A percentile compares a stretch with the other conserved stretches of the same genome.
These are phyloP conservation scores for Tokudaia tokunoshimensis DNA, from an alignment of 2,797 vertebrate genomes.

Conservation along the genomic window DNA sequence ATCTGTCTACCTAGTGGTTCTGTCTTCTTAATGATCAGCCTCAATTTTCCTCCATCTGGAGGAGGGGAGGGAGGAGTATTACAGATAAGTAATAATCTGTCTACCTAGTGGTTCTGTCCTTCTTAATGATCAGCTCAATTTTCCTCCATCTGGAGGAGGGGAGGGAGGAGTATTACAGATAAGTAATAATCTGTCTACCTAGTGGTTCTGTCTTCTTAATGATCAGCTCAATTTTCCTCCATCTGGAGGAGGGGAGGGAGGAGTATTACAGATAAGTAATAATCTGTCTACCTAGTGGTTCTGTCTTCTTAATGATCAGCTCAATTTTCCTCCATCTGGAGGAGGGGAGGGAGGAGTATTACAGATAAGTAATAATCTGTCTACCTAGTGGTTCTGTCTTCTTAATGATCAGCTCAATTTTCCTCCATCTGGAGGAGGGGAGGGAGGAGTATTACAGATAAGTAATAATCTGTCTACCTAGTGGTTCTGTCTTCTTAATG, in stretches of 20 bases:
- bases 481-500: no score
- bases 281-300: neutral
- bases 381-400: neutral
- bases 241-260: neutral
- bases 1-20: neutral
- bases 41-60: neutral
- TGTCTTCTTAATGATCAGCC: neutral
- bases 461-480: neutral
- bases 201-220: no score
- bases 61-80: neutral
- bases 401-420: neutral
- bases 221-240: neutral
- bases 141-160: neutral
- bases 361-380: neutral
- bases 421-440: neutral
- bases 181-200: neutral
- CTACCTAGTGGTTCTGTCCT: no score
- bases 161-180: neutral
- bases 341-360: neutral
- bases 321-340: neutral
- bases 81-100: neutral
- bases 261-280: neutral
- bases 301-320: neutral
- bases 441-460: neutral
- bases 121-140: neutral